Conservation (phyloP, 2,888 invertebrate genomes). For the Pristionchus mayeri region DNA sequence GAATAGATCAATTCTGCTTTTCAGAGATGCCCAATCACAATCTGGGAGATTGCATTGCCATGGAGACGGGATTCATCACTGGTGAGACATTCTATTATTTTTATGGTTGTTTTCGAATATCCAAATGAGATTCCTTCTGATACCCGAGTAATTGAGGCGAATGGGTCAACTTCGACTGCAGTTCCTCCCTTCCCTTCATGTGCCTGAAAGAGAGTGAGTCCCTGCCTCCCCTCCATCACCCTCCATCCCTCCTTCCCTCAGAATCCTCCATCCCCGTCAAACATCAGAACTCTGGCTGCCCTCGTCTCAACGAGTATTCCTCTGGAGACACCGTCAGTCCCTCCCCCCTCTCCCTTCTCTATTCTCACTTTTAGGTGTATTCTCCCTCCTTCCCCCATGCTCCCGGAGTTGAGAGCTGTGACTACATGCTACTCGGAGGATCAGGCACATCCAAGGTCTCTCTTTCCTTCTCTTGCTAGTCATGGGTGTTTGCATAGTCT, state of each 20-base stretch:
- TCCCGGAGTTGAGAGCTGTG: neutral
- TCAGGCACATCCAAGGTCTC: slow-evolving; percentile 13
- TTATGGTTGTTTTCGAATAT: too few relatives aligned
- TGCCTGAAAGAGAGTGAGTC: slow-evolving; percentile 32
- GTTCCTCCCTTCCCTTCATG: slow-evolving; percentile 21
- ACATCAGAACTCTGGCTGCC: slow-evolving; percentile 10
- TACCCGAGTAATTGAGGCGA: too few relatives aligned
- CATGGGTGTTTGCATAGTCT: too few relatives aligned
- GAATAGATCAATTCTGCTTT: neutral
- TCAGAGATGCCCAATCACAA: slow-evolving; percentile 34
- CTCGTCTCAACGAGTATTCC: slow-evolving; percentile 14
- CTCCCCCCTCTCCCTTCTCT: neutral
- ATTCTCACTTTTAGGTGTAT: neutral
- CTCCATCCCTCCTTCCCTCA: neutral
- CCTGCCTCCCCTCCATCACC: neutral
- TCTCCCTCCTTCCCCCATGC: slow-evolving; percentile 37
- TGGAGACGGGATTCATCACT: slow-evolving; percentile 27
- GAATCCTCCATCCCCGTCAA: neutral
- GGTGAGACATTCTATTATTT: slow-evolving; percentile 4
- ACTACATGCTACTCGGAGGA: slow-evolving; percentile 22
- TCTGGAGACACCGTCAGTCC: neutral
- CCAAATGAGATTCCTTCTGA: too few relatives aligned
- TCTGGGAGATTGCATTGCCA: slow-evolving; percentile 14
- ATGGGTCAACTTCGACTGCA: slow-evolving; percentile 44
- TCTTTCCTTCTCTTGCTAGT: too few relatives aligned